phyloP scores from a whole-genome alignment of 2,797 vertebrate species.

The Uromys caudimaculatus region DNA sequence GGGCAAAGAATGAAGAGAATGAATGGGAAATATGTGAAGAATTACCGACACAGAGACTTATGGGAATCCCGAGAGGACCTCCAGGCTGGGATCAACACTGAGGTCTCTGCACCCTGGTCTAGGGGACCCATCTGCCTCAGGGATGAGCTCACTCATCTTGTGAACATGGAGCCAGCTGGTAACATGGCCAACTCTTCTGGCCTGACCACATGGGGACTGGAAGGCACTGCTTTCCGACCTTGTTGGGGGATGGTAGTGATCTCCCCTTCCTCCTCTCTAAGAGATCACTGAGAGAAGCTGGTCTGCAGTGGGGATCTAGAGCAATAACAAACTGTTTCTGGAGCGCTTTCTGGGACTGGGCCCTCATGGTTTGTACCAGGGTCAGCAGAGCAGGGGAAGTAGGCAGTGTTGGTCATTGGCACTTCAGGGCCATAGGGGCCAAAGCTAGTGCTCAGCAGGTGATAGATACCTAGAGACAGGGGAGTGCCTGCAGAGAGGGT shows the following conservation, averaged over 20 bases:
- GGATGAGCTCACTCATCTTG: not conserved
- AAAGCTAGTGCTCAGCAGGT: not conserved
- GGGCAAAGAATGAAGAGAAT: not conserved
- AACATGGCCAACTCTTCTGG: not conserved
- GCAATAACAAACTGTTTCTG: not conserved
- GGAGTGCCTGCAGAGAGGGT: not conserved
- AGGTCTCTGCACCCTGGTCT: rapidly evolving
- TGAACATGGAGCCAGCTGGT: not conserved
- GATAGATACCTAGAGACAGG: not conserved
- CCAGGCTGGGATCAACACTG: not conserved
- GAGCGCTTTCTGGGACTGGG: not conserved
- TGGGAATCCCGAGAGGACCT: not conserved
- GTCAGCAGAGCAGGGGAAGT: not conserved
- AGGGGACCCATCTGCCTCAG: not conserved
- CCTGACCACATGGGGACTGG: not conserved
- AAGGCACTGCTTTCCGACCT: not conserved
- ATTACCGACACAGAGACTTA: not conserved
- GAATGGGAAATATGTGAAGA: too few species aligned
- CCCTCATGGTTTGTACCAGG: not conserved
- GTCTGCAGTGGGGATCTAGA: not conserved
- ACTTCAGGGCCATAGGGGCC: not conserved
- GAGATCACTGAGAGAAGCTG: not conserved
- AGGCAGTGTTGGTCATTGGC: not conserved
- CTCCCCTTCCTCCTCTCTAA: not conserved
- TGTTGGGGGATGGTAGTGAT: not conserved